Evolutionary conservation across 2,113 vertebrate genomes (phyloP).

Genomic region (Thermophis baileyi): DNA sequence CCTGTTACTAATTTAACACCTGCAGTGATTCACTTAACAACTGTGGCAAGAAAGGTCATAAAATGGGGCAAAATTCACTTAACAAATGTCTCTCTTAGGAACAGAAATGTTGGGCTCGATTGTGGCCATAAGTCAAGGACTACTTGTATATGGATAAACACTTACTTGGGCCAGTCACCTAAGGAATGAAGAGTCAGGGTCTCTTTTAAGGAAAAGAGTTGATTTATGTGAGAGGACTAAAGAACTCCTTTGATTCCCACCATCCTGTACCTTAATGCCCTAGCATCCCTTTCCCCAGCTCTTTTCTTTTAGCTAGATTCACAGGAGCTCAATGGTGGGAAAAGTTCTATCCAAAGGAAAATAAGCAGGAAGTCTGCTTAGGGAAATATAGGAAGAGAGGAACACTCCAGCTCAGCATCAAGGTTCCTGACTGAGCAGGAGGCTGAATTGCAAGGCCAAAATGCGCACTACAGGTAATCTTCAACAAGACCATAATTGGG

Average conservation of each 20-base stretch:
- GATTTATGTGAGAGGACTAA: background rate
- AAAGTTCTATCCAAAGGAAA: background rate
- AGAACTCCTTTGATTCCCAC: background rate
- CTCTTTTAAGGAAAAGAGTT: background rate
- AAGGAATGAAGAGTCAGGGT: background rate
- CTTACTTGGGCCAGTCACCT: background rate
- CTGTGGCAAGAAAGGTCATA: too few relatives aligned
- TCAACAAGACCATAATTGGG: too few relatives aligned
- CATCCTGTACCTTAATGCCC: background rate
- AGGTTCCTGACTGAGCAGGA: background rate
- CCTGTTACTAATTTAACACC: too few relatives aligned
- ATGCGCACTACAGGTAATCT: background rate
- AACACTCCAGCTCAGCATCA: background rate
- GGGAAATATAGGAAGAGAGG: background rate
- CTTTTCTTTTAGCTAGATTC: background rate
- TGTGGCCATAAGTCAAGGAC: too few relatives aligned
- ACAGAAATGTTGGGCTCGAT: too few relatives aligned
- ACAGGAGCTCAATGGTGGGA: background rate
- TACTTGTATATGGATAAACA: too few relatives aligned
- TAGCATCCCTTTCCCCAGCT: background rate
- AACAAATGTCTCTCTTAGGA: too few relatives aligned
- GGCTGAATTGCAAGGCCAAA: background rate
- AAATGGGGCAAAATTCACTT: too few relatives aligned
- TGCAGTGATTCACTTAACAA: too few relatives aligned
- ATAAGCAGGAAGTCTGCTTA: background rate